Evolutionary conservation across 92 coral and sea anemone species (phyloP), one percentile per base, ranked within the genome.

Genomic region (Zoanthus solanderi): DNA sequence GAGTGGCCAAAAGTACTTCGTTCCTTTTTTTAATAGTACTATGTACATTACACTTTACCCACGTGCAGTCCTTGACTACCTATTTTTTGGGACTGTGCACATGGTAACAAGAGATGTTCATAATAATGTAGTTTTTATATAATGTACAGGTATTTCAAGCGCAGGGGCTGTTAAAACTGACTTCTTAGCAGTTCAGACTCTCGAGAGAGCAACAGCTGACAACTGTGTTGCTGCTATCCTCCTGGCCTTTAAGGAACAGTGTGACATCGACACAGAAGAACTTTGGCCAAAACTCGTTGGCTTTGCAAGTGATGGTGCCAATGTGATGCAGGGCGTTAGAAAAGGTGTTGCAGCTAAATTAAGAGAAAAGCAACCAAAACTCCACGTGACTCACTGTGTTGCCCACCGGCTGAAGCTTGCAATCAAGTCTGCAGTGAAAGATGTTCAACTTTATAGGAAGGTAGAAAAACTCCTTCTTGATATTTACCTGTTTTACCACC

Each of bases 331-430:
- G 74, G 88, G 88, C 34, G 88, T 53, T 28, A 13, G 82, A 47
- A 85, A 85, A 31, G 82, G 88, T 15, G 83, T 85, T 72, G 88
- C 82, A 85, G 88, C 88, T 12, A 72, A 72, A 32, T 85, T 85
- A 75, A 74, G 75, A 72, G 83, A 85, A 85, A 85, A 28, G n/a
- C 61, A 75, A 14, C 82, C 88, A n/a, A 72, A 30, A 71, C 56
- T 85, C 44, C 32, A 72, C 32, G 60, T 71, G 28, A 85, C 75
- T 29, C 88, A 85, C 74, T 85, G 88, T 85, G 75, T 85, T 85
- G 88, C 80, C 11, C 88, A 74, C 68, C 58, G 88, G 61, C 68
- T 85, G 75, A 82, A 85, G 44, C 72, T 85, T 9, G 88, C 83
- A 3, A 74, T 60, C 14, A 86, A 86, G 47, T 79, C 76, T 73